phyloP scores from a whole-genome alignment of 2,888 invertebrate genomes.

The Dermolepida albohirtum region DNA sequence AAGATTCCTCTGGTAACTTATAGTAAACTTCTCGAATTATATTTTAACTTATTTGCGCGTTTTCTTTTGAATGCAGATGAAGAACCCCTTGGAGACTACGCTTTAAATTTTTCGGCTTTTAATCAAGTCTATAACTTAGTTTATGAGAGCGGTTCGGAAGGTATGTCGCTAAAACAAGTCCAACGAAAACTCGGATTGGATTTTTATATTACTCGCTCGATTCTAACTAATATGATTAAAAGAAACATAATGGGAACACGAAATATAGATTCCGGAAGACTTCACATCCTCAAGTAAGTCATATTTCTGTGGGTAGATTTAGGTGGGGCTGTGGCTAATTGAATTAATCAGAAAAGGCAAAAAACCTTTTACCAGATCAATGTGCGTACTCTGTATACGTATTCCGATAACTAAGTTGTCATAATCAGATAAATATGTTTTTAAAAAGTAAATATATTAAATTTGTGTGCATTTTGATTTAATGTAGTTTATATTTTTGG shows the following conservation, averaged over 20 bases:
- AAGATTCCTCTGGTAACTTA: constrained; percentile 50
- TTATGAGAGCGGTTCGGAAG: constrained; percentile 52
- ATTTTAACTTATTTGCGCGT: not conserved
- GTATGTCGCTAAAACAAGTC: constrained; percentile 53
- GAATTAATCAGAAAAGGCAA: too few relatives aligned
- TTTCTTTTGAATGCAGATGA: constrained; percentile 46
- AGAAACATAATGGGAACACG: constrained; percentile 50
- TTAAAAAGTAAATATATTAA: too few relatives aligned
- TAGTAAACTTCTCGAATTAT: not conserved
- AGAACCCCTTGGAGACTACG: constrained; percentile 46
- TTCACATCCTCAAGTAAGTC: constrained; percentile 56
- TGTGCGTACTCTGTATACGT: too few relatives aligned
- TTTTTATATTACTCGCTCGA: constrained; percentile 52
- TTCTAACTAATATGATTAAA: constrained; percentile 51
- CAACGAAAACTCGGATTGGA: constrained; percentile 51
- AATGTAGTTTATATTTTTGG: too few relatives aligned
- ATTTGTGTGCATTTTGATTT: too few relatives aligned
- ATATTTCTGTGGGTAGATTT: too few relatives aligned
- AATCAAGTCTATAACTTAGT: constrained; percentile 56
- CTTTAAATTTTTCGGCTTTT: constrained; percentile 57
- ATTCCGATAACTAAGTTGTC: too few relatives aligned
- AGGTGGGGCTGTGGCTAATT: too few relatives aligned
- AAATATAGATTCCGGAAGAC: constrained; percentile 56
- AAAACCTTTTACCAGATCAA: too few relatives aligned
- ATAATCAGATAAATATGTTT: too few relatives aligned